Base-by-base conservation (phyloP, 53 echinoderm and acorn worm species). In the Apostichopus leukothele region DNA sequence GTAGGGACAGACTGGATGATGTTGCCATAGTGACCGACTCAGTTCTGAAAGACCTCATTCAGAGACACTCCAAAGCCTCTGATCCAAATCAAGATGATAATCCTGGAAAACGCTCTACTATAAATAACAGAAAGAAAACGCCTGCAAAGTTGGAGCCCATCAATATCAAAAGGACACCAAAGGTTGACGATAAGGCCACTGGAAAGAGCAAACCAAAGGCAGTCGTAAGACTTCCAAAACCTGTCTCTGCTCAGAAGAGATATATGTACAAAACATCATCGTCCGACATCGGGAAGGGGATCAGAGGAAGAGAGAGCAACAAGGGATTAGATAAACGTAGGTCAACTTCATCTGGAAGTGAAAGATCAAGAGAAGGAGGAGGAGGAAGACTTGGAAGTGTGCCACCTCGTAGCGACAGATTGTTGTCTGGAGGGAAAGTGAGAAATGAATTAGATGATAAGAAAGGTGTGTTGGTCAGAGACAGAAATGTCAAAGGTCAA, bases 241-340 rank as follows among this genome's bases (percentile, higher is more conserved):
- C 81, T 23, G 52, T 54, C 19, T 81, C 81, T 6, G n/a, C 54
- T 19, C 81, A 81, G 22, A 53, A 19, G 59, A 81, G 81, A 18
- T 9, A 8, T 8, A 81, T 81, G 55, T 81, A 81, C 53, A 81
- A 54, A 22, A 81, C 81, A 20, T 81, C 81, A 20, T 81, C 81
- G 1, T 81, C 81, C 5, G 81, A 57, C 18, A 81, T 81, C 9
- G 81, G 81, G 7, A 81, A 81, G 55, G 55, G 81, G 23, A 6
- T 59, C 54, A 57, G 22, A 81, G 81, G 59, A 5, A 8, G 22
- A 21, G 22, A 81, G 6, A n/a, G 7, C 21, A 80, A 5, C 21
- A 80, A 59, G 51, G 18, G 53, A 54, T 14, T 7, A 1, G 18
- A 71, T 71, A 18, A 18, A 18, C 71, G 6, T 6, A 71, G 18